phyloP scores from a whole-genome alignment of 1,140 invertebrate genomes.

The Belonocnema kinseyi region DNA sequence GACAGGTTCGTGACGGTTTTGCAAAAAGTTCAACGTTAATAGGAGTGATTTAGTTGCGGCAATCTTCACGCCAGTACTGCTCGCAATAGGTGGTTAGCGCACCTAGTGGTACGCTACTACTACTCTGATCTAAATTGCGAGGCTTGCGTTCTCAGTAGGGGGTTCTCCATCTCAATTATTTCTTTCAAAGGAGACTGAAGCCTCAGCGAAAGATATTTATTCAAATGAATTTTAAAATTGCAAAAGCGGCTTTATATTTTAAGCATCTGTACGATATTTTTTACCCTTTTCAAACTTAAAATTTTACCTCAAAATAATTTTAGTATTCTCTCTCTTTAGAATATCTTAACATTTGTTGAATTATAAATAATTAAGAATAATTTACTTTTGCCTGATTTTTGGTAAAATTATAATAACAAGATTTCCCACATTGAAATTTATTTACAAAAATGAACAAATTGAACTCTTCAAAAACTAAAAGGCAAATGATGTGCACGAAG shows the following conservation, averaged over 20 bases:
- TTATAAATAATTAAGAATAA: no score
- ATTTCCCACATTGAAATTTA: no score
- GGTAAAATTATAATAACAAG: no score
- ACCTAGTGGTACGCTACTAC: background rate
- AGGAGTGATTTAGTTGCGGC: constrained; percentile 22
- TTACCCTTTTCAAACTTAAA: background rate
- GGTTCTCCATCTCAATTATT: constrained; percentile 29
- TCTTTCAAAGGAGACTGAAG: constrained; percentile 1
- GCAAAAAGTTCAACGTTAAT: constrained; percentile 19
- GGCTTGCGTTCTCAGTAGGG: background rate
- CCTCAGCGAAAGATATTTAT: constrained; percentile 10
- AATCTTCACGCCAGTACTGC: constrained; percentile 24
- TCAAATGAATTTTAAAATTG: constrained; percentile 17
- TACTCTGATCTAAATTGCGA: background rate
- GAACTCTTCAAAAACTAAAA: no score
- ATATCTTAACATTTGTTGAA: no score
- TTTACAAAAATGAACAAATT: no score
- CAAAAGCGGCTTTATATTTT: background rate
- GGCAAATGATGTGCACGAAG: no score
- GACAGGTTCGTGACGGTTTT: constrained; percentile 15
- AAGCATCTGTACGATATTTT: background rate
- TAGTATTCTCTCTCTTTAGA: background rate
- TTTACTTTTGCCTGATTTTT: no score
- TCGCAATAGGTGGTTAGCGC: constrained; percentile 29
- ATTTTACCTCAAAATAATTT: background rate